Base-by-base conservation (phyloP, 2,113 vertebrate genomes). In the Hydropotes inermis region DNA sequence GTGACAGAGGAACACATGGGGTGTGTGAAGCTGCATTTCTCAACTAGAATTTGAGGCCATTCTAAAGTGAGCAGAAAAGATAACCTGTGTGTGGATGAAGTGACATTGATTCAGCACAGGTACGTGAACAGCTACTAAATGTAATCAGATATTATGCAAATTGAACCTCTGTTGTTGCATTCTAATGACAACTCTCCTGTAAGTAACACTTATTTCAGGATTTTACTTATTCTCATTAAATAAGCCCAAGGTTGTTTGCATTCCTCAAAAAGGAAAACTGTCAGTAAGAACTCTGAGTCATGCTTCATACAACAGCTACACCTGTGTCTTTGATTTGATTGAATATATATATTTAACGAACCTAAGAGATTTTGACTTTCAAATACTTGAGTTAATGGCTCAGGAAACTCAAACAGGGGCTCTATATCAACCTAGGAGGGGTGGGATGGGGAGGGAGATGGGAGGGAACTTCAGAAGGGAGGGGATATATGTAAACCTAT, bases 131-230 rank as follows among this genome's bases (percentile, higher is more conserved):
- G 97, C 90, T 97, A 98, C 58, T 97, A 98, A 98, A 98, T 98
- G 95, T 97, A 98, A 97, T 97, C 96, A 97, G 83, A 43, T 97
- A 96, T 97, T 96, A 98, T 95, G 97, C 93, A 98, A 98, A 99
- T 98, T 88, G 98, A 85, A 94, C 55, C 86, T 87, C 27, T 43
- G 30, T 43, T 87, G 79, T 87, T 94, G 94, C 85, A 96, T 97
- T 97, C 97, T 98, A 98, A 79, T 94, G 92, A 94, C 67, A 98
- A 61, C 94, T 98, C 67, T 97, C 64, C 61, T 97, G 60, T 58
- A 98, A 97, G 90, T 86, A 96, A 96, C 54, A 57, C 61, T 95
- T 92, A 86, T 78, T 98, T 98, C 83, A 76, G 91, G 97, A 89
- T 96, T 17, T 91, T 96, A 4, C 39, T 83, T 58, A n/a, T 64